These are phyloP conservation scores for Otolemur crassicaudatus DNA, from an alignment of 2,797 vertebrate species.

Conservation along the genomic window DNA sequence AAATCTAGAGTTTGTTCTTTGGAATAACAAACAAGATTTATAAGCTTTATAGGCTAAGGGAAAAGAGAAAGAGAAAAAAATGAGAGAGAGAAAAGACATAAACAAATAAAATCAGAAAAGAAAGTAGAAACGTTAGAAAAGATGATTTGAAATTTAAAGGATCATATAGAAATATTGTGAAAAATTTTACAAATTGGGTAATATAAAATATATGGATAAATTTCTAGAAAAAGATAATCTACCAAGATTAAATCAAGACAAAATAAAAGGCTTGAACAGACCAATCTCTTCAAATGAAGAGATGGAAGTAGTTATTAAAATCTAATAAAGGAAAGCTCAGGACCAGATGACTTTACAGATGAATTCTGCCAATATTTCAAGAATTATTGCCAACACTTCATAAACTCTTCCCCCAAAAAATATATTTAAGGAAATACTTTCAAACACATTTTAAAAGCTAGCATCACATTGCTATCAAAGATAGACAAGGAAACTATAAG, in stretches of 20 bases:
- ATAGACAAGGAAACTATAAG: no score
- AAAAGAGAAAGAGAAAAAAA: background rate
- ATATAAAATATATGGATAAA: no score
- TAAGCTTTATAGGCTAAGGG: background rate
- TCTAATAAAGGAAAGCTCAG: background rate
- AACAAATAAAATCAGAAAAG: background rate
- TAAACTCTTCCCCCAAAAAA: background rate
- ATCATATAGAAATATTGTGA: background rate
- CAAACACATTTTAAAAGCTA: background rate
- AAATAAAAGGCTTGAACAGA: no score
- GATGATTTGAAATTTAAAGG: background rate
- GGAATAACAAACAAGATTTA: background rate
- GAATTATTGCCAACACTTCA: no score
- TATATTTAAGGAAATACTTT: background rate
- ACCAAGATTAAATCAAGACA: no score
- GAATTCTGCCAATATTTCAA: no score
- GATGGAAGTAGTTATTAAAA: background rate
- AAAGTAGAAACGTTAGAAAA: background rate
- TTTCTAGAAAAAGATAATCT: no score
- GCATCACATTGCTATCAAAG: background rate
- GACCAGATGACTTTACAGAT: background rate
- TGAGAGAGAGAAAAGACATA: background rate
- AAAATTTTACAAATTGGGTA: background rate
- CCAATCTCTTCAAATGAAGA: no score
- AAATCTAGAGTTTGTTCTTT: background rate